Base-by-base conservation (phyloP, 1,140 invertebrate species). In the Chymomyza costata region DNA sequence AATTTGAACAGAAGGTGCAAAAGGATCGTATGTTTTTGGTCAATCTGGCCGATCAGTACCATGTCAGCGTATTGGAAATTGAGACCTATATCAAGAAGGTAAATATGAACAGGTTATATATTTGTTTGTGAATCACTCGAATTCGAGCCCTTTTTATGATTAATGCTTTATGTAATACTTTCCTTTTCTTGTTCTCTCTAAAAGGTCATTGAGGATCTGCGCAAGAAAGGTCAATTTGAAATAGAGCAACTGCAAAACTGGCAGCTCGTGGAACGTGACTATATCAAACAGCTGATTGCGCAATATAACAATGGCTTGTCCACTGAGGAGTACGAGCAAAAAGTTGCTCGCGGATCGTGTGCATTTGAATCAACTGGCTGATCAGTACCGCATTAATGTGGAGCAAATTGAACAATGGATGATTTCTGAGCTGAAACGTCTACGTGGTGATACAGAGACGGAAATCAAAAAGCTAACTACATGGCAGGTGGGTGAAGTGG, bases 371-470 rank as follows among this genome's bases (percentile, higher is more conserved):
- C 78, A 85, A 18, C 21, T 85, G 31, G 80, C 83, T 0, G 66
- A 69, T 37, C 74, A 84, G 25, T 85, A 85, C 49, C 74, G 76
- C 6, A 3, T 85, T 1, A 74, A 61, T 34, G 76, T 85, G 15
- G 80, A 64, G 11, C 70, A 84, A 44, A 83, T 85, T 30, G 80
- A 85, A 53, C 57, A 82, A 14, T 85, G 83, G 83, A 84, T 84
- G 74, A 67, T 83, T 8, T 41, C 69, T 0, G 83, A 85, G 18
- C 38, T 84, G 8, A 61, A 78, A n/a, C 70, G 83, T 0, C 31
- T 85, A 11, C 34, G 70, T 0, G 83, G 76, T 5, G 60, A 58
- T 15, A 73, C 80, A 0, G 65, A 67, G 18, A 56, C 55, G 2
- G 66, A 81, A 0, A 43, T 85, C 2, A 65, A 74, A 25, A 63